A percentile compares a stretch with the other conserved stretches of the same genome.
Evolutionary conservation across 1,140 invertebrate species (phyloP).

Genomic region (Drosophila nikananu): DNA sequence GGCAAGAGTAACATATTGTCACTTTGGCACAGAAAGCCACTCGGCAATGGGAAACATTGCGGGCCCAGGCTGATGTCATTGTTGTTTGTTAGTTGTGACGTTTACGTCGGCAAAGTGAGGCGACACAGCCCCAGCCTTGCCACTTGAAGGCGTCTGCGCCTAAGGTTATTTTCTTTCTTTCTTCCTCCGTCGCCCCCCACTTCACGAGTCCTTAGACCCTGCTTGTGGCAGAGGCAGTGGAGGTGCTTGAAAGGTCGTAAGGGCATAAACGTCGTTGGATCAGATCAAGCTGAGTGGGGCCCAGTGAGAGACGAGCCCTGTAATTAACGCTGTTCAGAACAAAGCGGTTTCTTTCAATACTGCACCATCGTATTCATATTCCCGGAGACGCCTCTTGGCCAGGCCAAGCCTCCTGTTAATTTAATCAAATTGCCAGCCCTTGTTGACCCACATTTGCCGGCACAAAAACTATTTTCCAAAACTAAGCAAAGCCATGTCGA

Average conservation of each 20-base stretch:
- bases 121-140: conserved; percentile 64
- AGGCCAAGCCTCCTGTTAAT: conserved; percentile 21
- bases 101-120: conserved; percentile 79
- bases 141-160: conserved; percentile 78
- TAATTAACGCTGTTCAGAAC: conserved; percentile 9
- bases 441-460: conserved; percentile 25
- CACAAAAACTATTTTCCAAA: conserved; percentile 37
- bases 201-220: conserved; percentile 41
- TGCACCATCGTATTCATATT: no score
- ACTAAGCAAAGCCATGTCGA: conserved; percentile 38
- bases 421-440: conserved; percentile 27
- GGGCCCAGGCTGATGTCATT: conserved; percentile 38
- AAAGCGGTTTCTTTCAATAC: not conserved
- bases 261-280: conserved; percentile 23
- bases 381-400: not conserved
- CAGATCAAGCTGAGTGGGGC: conserved; percentile 10
- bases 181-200: conserved; percentile 33
- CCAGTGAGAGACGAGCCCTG: conserved; percentile 1
- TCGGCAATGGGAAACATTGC: conserved; percentile 52
- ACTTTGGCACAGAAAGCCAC: conserved; percentile 82
- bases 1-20: conserved; percentile 71
- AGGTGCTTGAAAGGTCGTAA: conserved; percentile 29
- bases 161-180: conserved; percentile 53
- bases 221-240: conserved; percentile 34
- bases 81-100: conserved; percentile 71